These are phyloP conservation scores for Abscondita cerata DNA, from an alignment of 2,888 invertebrate species.

Conservation along the genomic window DNA sequence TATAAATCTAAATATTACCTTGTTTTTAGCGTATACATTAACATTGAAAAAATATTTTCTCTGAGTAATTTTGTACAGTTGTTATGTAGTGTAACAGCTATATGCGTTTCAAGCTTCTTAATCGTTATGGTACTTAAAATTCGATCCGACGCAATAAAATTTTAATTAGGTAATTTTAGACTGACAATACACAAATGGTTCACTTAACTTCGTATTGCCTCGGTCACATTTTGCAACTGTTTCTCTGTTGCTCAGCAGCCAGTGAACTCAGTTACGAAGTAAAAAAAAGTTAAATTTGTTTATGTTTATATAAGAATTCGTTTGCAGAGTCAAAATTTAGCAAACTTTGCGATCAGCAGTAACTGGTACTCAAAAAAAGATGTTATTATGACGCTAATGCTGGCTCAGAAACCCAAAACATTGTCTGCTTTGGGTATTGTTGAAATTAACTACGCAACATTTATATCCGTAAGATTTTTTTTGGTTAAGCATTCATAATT, in stretches of 20 bases:
- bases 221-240: conserved; percentile 37
- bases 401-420: conserved; percentile 1
- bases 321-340: background rate
- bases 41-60: conserved; percentile 35
- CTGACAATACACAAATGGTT: background rate
- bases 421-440: conserved; percentile 29
- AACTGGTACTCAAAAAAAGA: background rate
- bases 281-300: conserved; percentile 2
- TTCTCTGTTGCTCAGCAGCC: conserved; percentile 36
- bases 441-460: conserved; percentile 36
- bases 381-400: background rate
- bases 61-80: conserved; percentile 36
- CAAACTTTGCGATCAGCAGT: background rate
- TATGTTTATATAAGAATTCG: background rate
- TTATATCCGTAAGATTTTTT: conserved; percentile 32
- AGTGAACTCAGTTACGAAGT: conserved; percentile 38
- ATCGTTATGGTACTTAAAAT: conserved; percentile 15
- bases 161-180: background rate
- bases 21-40: conserved; percentile 30
- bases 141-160: background rate
- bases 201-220: conserved; percentile 35
- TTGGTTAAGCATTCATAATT: background rate
- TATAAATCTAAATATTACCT: too few relatives aligned
- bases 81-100: conserved; percentile 34
- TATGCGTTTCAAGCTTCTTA: conserved; percentile 38